Conservation (phyloP, 2,888 invertebrate species). For the Microplitis deprimator region DNA sequence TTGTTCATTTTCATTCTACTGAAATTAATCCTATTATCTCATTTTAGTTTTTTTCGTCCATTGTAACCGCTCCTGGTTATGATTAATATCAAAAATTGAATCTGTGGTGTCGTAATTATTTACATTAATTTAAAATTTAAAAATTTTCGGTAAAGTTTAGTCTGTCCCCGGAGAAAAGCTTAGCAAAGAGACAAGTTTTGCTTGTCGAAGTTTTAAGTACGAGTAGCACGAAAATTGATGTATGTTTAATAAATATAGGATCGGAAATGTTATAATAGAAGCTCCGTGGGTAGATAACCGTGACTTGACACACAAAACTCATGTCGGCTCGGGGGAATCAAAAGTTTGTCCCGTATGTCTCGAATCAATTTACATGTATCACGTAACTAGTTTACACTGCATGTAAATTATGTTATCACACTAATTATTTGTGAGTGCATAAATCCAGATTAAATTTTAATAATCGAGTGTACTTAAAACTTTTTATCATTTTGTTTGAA, state of each 20-base stretch:
- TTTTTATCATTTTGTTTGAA: no score
- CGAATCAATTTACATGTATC: background rate
- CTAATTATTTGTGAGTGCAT: background rate
- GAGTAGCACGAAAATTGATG: background rate
- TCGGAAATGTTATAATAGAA: background rate
- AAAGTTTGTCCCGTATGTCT: background rate
- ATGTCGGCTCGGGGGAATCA: background rate
- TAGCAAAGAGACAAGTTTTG: background rate
- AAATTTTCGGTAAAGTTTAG: no score
- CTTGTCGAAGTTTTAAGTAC: background rate
- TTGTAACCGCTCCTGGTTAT: background rate
- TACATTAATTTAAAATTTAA: no score
- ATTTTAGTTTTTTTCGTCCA: background rate
- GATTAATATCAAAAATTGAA: background rate
- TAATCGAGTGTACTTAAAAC: no score
- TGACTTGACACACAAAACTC: background rate
- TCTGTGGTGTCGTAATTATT: no score
- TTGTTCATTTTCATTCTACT: conserved; percentile 5
- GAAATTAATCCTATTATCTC: conserved; percentile 3
- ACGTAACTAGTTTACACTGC: background rate
- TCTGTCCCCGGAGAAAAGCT: background rate
- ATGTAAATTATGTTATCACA: background rate
- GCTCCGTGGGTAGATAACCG: background rate
- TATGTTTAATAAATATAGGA: background rate
- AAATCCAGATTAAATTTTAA: background rate